These are phyloP conservation scores for Lithophane ornitopus DNA, from an alignment of 2,888 invertebrate genomes.

Conservation along the genomic window DNA sequence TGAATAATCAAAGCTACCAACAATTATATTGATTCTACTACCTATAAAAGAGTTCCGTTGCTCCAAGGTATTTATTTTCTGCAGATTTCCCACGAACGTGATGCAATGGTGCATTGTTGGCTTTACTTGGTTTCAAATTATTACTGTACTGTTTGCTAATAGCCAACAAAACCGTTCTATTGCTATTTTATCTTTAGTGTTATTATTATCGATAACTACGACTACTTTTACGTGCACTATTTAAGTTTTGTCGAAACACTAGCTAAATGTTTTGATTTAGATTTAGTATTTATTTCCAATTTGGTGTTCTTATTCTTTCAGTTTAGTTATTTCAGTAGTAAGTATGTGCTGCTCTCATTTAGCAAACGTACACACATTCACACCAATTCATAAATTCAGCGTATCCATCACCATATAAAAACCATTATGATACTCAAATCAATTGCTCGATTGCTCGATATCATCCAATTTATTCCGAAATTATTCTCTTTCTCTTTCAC, in stretches of 20 bases:
- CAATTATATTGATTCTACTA: conserved; percentile 44
- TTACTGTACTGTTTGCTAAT: conserved; percentile 36
- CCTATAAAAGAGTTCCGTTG: conserved; percentile 22
- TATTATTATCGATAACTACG: background rate
- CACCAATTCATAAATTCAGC: conserved; percentile 59
- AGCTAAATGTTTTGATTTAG: conserved; percentile 8
- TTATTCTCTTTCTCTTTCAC: conserved; percentile 45
- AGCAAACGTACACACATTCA: conserved; percentile 62
- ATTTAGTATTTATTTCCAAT: background rate
- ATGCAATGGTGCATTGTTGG: conserved; percentile 50
- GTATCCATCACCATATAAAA: conserved; percentile 75
- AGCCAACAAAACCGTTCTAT: conserved; percentile 20
- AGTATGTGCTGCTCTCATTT: conserved; percentile 39
- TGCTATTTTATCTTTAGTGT: conserved; percentile 14
- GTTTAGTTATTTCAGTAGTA: background rate
- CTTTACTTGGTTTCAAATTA: conserved; percentile 41
- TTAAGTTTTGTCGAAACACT: background rate
- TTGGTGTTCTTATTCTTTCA: background rate
- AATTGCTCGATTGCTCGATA: conserved; percentile 74
- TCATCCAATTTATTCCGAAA: conserved; percentile 65
- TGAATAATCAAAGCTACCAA: conserved; percentile 22
- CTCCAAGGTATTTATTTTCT: conserved; percentile 36
- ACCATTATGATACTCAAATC: conserved; percentile 74
- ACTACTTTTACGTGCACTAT: background rate
- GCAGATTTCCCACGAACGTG: conserved; percentile 52